Conservation (phyloP, 2,797 vertebrate species). For the Xiphorhynchus erythropygius region DNA sequence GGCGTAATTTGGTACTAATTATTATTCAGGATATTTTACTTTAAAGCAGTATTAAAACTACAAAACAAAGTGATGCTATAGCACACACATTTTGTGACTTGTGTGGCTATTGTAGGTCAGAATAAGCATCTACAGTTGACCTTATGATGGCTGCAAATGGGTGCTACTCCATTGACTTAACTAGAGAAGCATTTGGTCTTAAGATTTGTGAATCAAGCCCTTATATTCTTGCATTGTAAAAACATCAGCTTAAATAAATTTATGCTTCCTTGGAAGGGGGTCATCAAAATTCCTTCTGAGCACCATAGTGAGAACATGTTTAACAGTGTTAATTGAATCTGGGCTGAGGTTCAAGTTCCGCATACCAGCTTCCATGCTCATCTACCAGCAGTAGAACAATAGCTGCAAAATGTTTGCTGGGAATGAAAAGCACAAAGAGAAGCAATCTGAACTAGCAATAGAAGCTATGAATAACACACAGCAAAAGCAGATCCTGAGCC, state of each 20-base stretch:
- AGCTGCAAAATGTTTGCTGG: conserved; percentile 20
- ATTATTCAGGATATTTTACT: not conserved
- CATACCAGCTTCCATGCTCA: conserved; percentile 33
- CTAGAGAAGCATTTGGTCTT: not conserved
- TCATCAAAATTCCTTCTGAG: conserved; percentile 57
- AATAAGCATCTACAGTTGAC: not conserved
- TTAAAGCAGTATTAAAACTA: conserved; percentile 13
- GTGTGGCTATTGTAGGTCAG: not conserved
- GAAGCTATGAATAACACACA: conserved; percentile 21
- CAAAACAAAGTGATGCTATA: not conserved
- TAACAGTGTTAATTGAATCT: conserved; percentile 50
- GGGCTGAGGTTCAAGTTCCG: conserved; percentile 54
- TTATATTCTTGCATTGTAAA: not conserved
- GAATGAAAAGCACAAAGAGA: conserved; percentile 22
- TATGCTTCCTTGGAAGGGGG: not conserved
- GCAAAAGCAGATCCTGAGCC: conserved; percentile 23
- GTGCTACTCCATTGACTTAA: not conserved
- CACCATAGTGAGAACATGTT: conserved; percentile 14
- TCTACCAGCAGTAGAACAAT: conserved; percentile 37
- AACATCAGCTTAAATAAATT: not conserved
- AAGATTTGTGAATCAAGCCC: not conserved
- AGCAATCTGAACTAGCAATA: conserved; percentile 11
- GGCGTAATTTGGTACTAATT: conserved; percentile 35
- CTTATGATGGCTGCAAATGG: not conserved
- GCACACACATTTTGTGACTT: not conserved